A percentile compares a stretch with the other conserved stretches of the same genome.
Conservation (phyloP, 30 jellyfish, hydroid and myxozoan species). For the Hydra vulgaris region DNA sequence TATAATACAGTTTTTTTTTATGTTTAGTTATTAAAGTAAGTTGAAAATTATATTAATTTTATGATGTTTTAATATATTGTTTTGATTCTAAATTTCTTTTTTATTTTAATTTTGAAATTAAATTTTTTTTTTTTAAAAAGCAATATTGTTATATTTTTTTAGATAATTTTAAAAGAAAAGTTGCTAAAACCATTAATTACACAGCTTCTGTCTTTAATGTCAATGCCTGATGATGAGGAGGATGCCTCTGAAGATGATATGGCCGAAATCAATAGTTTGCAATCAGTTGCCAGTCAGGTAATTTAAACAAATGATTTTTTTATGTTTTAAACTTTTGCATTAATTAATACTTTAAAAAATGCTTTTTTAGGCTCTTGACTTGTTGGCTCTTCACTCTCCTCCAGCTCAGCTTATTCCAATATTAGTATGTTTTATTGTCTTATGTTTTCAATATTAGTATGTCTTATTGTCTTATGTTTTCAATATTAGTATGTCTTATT, state of each 20-base stretch:
- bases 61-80: too few relatives aligned
- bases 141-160: background rate
- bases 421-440: slow-evolving; percentile 26
- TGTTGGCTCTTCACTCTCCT: slow-evolving; percentile 69
- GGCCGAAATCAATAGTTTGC: slow-evolving; percentile 59
- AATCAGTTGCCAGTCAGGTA: slow-evolving; percentile 89
- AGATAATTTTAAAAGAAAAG: slow-evolving; percentile 67
- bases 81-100: too few relatives aligned
- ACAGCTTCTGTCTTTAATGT: slow-evolving; percentile 52
- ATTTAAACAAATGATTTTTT: background rate
- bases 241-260: slow-evolving; percentile 35
- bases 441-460: background rate
- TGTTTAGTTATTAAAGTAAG: too few relatives aligned
- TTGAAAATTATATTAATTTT: too few relatives aligned
- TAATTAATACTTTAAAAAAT: background rate
- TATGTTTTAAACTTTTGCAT: background rate
- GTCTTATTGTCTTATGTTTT: too few relatives aligned
- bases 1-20: too few relatives aligned
- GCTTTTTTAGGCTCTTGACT: slow-evolving; percentile 65
- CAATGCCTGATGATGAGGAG: slow-evolving; percentile 54
- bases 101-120: too few relatives aligned
- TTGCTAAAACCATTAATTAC: slow-evolving; percentile 64
- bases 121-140: too few relatives aligned
- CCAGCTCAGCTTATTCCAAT: slow-evolving; percentile 64
- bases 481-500: too few relatives aligned